phyloP scores from a whole-genome alignment of 2,113 vertebrate species.

The Steatornis caripensis region DNA sequence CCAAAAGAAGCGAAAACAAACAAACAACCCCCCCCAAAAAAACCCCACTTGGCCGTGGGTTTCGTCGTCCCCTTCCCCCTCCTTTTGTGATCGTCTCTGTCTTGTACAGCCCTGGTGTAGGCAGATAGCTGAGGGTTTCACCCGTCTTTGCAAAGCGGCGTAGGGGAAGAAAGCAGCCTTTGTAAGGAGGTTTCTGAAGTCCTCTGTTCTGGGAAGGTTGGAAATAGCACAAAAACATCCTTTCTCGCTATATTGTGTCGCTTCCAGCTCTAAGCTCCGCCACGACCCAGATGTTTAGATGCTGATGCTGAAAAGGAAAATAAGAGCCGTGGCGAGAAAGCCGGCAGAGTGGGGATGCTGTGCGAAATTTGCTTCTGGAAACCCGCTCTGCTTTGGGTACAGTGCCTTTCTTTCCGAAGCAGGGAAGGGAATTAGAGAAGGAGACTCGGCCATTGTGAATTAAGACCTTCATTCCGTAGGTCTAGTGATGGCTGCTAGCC shows the following conservation, averaged over 20 bases:
- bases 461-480: neutral
- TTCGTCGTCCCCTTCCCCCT: neutral
- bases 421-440: neutral
- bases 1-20: neutral
- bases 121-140: constrained; percentile 17
- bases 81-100: constrained; percentile 9
- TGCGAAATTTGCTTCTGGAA: neutral
- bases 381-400: neutral
- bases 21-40: neutral
- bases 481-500: neutral
- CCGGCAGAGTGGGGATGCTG: neutral
- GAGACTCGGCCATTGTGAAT: neutral
- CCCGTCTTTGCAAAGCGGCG: neutral
- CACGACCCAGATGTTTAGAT: constrained; percentile 39
- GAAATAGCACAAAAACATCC: constrained; percentile 54
- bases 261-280: constrained; percentile 42
- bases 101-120: neutral
- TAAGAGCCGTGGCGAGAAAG: neutral
- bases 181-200: constrained; percentile 26
- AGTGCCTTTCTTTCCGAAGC: accelerated
- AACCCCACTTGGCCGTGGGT: neutral
- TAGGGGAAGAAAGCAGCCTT: constrained; percentile 37
- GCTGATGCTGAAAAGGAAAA: constrained; percentile 36
- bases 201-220: constrained; percentile 44
- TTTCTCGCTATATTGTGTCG: constrained; percentile 14